phyloP scores from a whole-genome alignment of 2,797 vertebrate genomes.

The Enteromius paludinosus region DNA sequence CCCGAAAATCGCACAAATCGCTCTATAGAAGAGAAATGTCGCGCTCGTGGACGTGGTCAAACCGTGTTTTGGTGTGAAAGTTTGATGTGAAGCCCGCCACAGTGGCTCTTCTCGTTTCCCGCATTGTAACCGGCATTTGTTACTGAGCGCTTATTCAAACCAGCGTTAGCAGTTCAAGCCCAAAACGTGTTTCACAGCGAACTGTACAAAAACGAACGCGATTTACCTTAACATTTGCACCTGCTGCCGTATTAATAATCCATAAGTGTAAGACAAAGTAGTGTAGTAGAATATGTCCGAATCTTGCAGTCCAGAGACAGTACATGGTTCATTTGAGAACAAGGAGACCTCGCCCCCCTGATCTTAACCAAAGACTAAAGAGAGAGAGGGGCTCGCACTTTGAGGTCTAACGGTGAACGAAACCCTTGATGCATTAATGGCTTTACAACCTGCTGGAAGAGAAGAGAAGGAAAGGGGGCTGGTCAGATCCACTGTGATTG shows the following conservation, averaged over 20 bases:
- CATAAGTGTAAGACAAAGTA: constrained; percentile 52
- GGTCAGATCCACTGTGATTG: constrained; percentile 53
- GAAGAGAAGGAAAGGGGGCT: constrained; percentile 54
- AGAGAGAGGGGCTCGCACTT: constrained; percentile 52
- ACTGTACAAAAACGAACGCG: constrained; percentile 21
- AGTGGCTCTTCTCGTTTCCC: neutral
- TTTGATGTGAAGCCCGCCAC: constrained; percentile 33
- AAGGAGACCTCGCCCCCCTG: constrained; percentile 56
- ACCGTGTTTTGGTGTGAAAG: constrained; percentile 24
- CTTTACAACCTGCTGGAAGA: constrained; percentile 64
- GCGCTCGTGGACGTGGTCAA: neutral
- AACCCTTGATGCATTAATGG: constrained; percentile 59
- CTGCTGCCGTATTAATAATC: constrained; percentile 51
- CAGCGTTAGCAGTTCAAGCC: constrained; percentile 16
- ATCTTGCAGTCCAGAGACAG: constrained; percentile 58
- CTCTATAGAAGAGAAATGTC: neutral
- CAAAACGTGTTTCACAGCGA: constrained; percentile 11
- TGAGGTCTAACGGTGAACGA: constrained; percentile 58
- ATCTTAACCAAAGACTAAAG: constrained; percentile 57
- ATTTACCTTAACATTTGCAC: constrained; percentile 62
- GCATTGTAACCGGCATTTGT: constrained; percentile 43
- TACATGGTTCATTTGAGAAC: constrained; percentile 65
- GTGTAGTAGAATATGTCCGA: constrained; percentile 50
- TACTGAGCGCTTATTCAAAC: constrained; percentile 25
- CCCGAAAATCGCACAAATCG: constrained; percentile 6